A percentile compares a stretch with the other conserved stretches of the same genome.
Evolutionary conservation across 2,888 invertebrate species (phyloP).

Genomic region (Sesia bembeciformis): DNA sequence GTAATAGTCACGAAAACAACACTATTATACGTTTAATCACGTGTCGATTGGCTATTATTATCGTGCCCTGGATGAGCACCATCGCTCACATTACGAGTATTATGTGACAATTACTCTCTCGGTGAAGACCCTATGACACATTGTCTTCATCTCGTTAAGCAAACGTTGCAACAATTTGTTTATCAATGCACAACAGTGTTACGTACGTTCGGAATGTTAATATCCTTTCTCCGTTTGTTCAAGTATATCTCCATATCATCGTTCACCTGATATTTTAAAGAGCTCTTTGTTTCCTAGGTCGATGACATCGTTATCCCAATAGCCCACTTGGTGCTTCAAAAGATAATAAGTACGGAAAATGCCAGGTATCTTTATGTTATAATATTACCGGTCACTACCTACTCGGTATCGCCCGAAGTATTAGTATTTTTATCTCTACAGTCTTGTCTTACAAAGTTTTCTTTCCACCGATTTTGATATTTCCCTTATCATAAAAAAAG

Average conservation of each 20-base stretch:
- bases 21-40: background rate
- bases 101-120: too few species aligned
- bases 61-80: too few species aligned
- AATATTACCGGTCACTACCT: too few species aligned
- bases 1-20: background rate
- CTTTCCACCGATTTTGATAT: too few species aligned
- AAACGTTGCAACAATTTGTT: background rate
- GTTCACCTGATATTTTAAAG: constrained; percentile 34
- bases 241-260: constrained; percentile 15
- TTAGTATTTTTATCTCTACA: too few species aligned
- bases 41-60: too few species aligned
- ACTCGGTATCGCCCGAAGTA: too few species aligned
- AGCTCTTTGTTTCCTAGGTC: constrained; percentile 42
- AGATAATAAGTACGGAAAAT: background rate
- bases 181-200: background rate
- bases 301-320: constrained; percentile 46
- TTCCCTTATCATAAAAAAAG: too few species aligned
- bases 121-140: too few species aligned
- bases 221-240: constrained; percentile 15
- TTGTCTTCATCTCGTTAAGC: too few species aligned
- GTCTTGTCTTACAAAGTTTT: too few species aligned
- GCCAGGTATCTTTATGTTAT: background rate
- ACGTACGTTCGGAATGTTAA: constrained; percentile 4
- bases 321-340: constrained; percentile 24
- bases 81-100: too few species aligned